Conservation (phyloP, 2,797 vertebrate genomes). For the Chrosomus eos region DNA sequence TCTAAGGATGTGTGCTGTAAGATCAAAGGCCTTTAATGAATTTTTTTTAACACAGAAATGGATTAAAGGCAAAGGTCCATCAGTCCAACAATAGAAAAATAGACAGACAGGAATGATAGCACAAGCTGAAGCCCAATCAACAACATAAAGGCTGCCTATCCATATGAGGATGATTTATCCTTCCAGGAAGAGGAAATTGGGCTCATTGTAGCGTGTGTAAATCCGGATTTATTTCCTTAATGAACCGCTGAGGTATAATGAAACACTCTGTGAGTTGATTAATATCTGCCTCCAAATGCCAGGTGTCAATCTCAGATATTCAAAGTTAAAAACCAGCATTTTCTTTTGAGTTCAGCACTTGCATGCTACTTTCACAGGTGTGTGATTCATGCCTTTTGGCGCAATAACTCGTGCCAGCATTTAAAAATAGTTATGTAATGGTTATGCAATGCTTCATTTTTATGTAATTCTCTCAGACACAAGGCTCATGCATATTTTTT, state of each 20-base stretch:
- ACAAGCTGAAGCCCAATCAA: conserved; percentile 23
- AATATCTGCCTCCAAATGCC: conserved; percentile 27
- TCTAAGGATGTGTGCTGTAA: neutral
- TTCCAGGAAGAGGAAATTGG: neutral
- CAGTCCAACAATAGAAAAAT: conserved; percentile 25
- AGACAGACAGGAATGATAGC: conserved; percentile 17
- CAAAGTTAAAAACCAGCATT: conserved; percentile 4
- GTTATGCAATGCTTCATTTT: conserved; percentile 50
- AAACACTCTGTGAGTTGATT: conserved; percentile 16
- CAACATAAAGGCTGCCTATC: conserved; percentile 27
- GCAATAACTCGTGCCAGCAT: conserved; percentile 15
- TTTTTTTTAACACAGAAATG: neutral
- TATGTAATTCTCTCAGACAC: conserved; percentile 40
- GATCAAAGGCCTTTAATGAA: conserved; percentile 46
- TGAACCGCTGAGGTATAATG: conserved; percentile 1
- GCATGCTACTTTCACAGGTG: neutral
- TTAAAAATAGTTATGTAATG: conserved; percentile 47
- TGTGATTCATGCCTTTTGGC: conserved; percentile 39
- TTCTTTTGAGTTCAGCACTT: conserved; percentile 7
- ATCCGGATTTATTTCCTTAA: conserved; percentile 35
- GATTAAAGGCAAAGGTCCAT: conserved; percentile 41
- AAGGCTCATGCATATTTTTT: conserved; percentile 2
- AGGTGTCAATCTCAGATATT: conserved; percentile 11
- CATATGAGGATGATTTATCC: neutral
- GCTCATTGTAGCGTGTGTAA: conserved; percentile 31